phyloP scores from a whole-genome alignment of 2,888 invertebrate species.

The Esperia sulphurella region DNA sequence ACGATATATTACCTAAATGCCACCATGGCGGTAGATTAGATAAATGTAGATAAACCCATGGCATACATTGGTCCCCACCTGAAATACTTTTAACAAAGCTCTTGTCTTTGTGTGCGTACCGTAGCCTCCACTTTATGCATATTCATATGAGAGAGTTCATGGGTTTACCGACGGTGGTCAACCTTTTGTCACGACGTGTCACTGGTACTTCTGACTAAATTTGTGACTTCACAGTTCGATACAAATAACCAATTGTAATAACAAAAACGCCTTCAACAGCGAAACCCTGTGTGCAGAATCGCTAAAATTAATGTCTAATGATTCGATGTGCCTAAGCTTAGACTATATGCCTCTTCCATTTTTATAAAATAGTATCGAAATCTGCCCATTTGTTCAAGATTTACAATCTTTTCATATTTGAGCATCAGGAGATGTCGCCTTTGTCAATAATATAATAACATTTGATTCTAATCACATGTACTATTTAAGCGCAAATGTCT shows the following conservation, averaged over 20 bases:
- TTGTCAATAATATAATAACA: no score
- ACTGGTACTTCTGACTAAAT: background rate
- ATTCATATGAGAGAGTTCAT: slow-evolving; percentile 26
- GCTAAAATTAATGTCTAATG: no score
- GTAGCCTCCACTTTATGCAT: slow-evolving; percentile 25
- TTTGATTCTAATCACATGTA: no score
- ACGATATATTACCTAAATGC: slow-evolving; percentile 19
- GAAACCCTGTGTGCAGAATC: no score
- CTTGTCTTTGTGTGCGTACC: slow-evolving; percentile 26
- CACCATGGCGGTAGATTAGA: slow-evolving; percentile 46
- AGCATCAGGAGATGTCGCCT: no score
- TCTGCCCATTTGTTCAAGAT: no score
- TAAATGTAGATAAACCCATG: slow-evolving; percentile 34
- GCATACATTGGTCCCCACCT: slow-evolving; percentile 28
- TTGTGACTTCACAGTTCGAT: background rate
- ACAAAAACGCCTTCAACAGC: no score
- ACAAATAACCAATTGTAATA: background rate
- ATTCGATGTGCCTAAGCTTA: no score
- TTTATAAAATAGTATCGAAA: no score
- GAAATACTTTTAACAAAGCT: slow-evolving; percentile 32
- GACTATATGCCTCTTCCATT: no score
- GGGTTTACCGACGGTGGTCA: slow-evolving; percentile 18
- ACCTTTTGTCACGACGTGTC: slow-evolving; percentile 10
- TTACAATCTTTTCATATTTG: no score
- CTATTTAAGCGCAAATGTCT: no score